Base-by-base conservation (phyloP, 2,888 invertebrate species). In the Epicampocera succincta region DNA sequence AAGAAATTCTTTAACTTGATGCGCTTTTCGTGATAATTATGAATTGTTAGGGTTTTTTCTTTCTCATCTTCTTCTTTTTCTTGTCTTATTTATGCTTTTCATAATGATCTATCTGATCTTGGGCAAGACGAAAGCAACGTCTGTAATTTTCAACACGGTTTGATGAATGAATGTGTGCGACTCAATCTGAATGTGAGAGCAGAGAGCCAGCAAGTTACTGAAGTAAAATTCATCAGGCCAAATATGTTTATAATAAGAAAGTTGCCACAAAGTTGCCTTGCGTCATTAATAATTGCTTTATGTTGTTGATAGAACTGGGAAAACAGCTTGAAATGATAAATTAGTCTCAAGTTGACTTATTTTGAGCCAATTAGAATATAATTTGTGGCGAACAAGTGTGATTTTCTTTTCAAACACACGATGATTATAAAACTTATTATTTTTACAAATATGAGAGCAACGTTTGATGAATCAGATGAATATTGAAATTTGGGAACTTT, bases 1-100 rank as follows among this genome's bases (percentile, higher is more conserved):
- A 77, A 50, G 71, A 72, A 78, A 65, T 78, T 78, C 77, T 65
- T 78, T 17, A 78, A 58, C 72, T 72, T 78, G 71, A 66, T 78
- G 72, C 65, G 56, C 72, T 78, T 78, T 78, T 52, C 72, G 2
- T 72, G 71, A 78, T 72, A 72, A 72, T 66, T 46, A 52, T 52
- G 63, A 72, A 72, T 72, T 78, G 65, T 72, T 74, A 71, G 73
- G 73, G 77, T 44, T 66, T 68, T 56, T 40, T 52, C 29, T 42
- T 66, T 33, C 0, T 52, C n/a, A n/a, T 46, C 1, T 60, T 17
- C 0, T 68, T 15, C 46, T 52, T 4, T 54, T 19, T 3, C 17
- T 9, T n/a, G 3, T 33, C 33, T 42, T 25, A 33, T 65, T 73
- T 61, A 56, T 50, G 17, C 44, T 74, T 58, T 65, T 69, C 74